Evolutionary conservation across 2,888 invertebrate genomes (phyloP), one percentile per base, ranked within the genome.

Genomic region (Buathra laborator): DNA sequence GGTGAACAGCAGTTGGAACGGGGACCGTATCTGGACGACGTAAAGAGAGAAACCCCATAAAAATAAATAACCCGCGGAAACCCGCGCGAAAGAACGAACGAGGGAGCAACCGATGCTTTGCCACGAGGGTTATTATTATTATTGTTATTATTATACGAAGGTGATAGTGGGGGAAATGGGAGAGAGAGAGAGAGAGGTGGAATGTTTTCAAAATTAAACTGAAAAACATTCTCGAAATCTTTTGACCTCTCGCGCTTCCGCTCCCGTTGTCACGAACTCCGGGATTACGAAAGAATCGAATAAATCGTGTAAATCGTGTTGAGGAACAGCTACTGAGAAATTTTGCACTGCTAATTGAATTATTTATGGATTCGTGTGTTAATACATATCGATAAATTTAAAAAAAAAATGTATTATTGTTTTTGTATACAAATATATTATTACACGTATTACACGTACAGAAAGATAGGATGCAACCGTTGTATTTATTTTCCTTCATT

Each of bases 51-150:
- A 90, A 87, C 90, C 90, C 91, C 92, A 92, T 93, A 92, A 93
- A 93, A 93, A 93, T 93, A 92, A 92, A 92, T 92, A 92, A 92
- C 91, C 90, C 90, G 89, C 90, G 88, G 89, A 87, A 83, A 84
- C 83, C 70, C 76, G 59, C 48, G 70, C 59, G 66, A 75, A 64
- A 37, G 64, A 71, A 66, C 70, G 48, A 48, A 44, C 56, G n/a
- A 66, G 29, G 56, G 44, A 16, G 44, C 32, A 56, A 48, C 75
- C 75, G 75, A 64, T 51, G 59, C 43, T 14, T 66, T 37, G 37
- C 56, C 19, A 24, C 51, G 29, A 10, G 2, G n/a, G 19, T 16
- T n/a, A 64, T 16, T 37, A 12, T 66, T 66, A 66, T 43, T 77
- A 56, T 66, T 37, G 32, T 78, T 77, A 14, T 77, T 59, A 83